These are phyloP conservation scores for Bubo bubo DNA, from an alignment of 2,113 vertebrate genomes.

Conservation along the genomic window DNA sequence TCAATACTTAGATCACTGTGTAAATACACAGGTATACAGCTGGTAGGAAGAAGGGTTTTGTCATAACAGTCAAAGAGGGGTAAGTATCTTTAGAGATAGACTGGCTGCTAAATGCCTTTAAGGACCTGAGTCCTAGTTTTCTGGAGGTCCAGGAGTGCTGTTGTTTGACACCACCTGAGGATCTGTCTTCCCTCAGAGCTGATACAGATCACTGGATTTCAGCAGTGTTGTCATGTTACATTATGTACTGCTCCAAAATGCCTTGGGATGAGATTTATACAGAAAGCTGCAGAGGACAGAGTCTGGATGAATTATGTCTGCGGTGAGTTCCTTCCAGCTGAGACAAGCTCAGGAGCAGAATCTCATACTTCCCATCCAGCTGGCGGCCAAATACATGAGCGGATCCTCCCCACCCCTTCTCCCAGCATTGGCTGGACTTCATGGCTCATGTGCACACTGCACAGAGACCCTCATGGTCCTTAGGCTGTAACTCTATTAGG, in stretches of 20 bases:
- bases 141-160: background rate
- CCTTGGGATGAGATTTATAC: background rate
- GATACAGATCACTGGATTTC: background rate
- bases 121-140: background rate
- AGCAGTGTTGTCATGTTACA: background rate
- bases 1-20: background rate
- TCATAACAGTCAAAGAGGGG: background rate
- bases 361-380: background rate
- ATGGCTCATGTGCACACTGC: background rate
- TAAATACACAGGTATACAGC: background rate
- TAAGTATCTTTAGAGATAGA: background rate
- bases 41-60: background rate
- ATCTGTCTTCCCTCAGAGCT: background rate
- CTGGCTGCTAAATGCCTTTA: background rate
- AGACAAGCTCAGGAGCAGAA: background rate
- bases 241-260: background rate
- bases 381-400: background rate
- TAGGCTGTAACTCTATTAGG: background rate
- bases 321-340: conserved; percentile 5
- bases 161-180: background rate
- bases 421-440: background rate
- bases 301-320: background rate
- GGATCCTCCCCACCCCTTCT: background rate
- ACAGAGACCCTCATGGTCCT: background rate
- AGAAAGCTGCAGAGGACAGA: background rate